Conservation (phyloP, 2,797 vertebrate species). For the Pipistrellus pipistrellus region DNA sequence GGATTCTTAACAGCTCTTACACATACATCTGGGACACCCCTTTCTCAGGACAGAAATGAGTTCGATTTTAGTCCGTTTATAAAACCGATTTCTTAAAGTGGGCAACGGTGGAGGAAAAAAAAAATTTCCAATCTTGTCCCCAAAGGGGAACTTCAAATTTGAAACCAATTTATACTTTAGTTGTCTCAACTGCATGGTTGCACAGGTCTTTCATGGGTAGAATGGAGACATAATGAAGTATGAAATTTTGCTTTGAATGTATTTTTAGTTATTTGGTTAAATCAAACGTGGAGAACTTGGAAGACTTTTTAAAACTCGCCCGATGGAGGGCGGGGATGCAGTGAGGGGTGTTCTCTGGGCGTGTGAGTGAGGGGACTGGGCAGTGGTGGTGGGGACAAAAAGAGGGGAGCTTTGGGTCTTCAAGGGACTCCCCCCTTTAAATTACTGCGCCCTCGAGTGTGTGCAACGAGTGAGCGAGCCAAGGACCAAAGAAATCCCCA, state of each 20-base stretch:
- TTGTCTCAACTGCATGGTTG: background rate
- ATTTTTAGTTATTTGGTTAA: constrained; percentile 53
- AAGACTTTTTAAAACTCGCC: constrained; percentile 48
- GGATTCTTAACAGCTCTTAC: background rate
- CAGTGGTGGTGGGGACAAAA: background rate
- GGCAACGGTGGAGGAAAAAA: background rate
- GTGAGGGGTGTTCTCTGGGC: background rate
- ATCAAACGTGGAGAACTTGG: constrained; percentile 49
- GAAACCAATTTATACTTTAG: constrained; percentile 52
- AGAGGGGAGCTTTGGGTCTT: constrained; percentile 69
- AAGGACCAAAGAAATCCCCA: constrained; percentile 94
- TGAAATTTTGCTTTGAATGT: constrained; percentile 30
- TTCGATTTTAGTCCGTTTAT: constrained; percentile 38
- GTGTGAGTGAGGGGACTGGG: background rate
- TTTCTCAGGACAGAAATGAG: constrained; percentile 52
- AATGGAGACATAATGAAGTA: background rate
- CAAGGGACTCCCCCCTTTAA: constrained; percentile 72
- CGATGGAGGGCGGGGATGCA: background rate
- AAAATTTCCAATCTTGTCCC: constrained; percentile 67
- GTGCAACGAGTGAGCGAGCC: constrained; percentile 92
- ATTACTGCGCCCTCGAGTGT: constrained; percentile 77
- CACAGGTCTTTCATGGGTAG: background rate
- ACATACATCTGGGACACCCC: background rate
- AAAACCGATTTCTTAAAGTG: constrained; percentile 62
- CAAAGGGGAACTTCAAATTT: constrained; percentile 60